phyloP scores from a whole-genome alignment of 2,888 invertebrate species.

The Caenorhabditis drosophilae region DNA sequence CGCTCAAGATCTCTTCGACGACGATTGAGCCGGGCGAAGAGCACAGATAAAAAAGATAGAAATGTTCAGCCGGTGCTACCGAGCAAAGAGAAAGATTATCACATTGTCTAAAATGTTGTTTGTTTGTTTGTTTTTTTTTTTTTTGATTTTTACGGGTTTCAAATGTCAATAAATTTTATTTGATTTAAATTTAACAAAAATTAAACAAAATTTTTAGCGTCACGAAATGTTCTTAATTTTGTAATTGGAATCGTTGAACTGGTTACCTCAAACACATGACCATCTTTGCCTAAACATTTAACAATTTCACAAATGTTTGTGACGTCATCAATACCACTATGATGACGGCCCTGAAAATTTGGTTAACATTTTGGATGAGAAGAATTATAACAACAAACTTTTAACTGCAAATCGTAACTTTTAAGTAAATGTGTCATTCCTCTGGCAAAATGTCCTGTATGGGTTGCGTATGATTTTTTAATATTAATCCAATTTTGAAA shows the following conservation, averaged over 20 bases:
- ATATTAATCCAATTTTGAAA: conserved; percentile 75
- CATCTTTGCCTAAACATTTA: conserved; percentile 26
- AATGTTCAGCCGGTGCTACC: conserved; percentile 25
- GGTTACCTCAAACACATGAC: conserved; percentile 34
- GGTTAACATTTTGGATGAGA: background rate
- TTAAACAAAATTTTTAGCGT: background rate
- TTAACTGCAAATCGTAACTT: conserved; percentile 16
- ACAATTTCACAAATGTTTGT: conserved; percentile 69
- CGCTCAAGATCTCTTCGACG: conserved; percentile 54
- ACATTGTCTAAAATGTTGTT: conserved; percentile 39
- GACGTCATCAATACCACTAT: conserved; percentile 73
- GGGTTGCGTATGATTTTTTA: conserved; percentile 71
- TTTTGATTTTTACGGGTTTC: conserved; percentile 11
- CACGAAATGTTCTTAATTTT: conserved; percentile 11
- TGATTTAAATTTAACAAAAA: conserved; percentile 4
- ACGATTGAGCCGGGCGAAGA: conserved; percentile 54
- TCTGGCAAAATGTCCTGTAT: conserved; percentile 70
- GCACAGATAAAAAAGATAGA: conserved; percentile 46
- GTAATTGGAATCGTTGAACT: conserved; percentile 6
- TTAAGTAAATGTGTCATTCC: conserved; percentile 65
- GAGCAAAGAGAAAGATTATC: conserved; percentile 46
- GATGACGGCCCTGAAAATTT: conserved; percentile 70
- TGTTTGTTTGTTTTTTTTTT: conserved; percentile 7
- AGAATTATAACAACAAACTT: conserved; percentile 9
- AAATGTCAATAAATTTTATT: conserved; percentile 4